Evolutionary conservation across 2,797 vertebrate genomes (phyloP), one percentile per base, ranked within the genome.

Genomic region (Mycteria americana): DNA sequence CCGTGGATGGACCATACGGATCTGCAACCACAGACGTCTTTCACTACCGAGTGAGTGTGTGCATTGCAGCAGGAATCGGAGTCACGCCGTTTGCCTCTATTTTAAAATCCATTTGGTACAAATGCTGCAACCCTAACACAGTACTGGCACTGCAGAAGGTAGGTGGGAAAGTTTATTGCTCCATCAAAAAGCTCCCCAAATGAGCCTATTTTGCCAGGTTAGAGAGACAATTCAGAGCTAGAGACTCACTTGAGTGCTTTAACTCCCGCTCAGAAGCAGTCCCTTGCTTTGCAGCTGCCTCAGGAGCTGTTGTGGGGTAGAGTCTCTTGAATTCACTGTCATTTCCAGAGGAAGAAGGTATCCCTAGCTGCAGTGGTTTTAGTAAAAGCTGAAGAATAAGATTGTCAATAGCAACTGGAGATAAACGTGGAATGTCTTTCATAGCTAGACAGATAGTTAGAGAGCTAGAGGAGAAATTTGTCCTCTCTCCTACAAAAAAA

Each of bases 71-170:
- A 6, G 98, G 98, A 43, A 98, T 98, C 0, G 98, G 98, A 93
- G 98, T 98, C 70, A 98, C 98, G 1, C 98, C 98, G 5, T 98
- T 98, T n/a, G 98, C 98, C 27, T 97, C 98, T 25, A 91, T 98
- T 91, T 96, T 98, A 90, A 98, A 98, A 95, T 98, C 98, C 30
- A 73, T 98, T 73, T 98, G 98, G 98, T 98, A 98, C 79, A 95
- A 96, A 28, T 97, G 90, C 27, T 95, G 95, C 75, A 96, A 96
- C 88, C 63, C 92, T 62, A 96, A 91, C 24, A 78, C 70, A 77
- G 92, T 59, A 41, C 77, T 92, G 86, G 92, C 33, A 13, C 82
- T 98, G 82, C 97, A 97, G 95, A 98, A 98, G 98, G 98, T 98
- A 98, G 41, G 97, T 73, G 70, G 63, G 76, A 79, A 84, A 78